A percentile compares a stretch with the other conserved stretches of the same genome.
Evolutionary conservation across 2,113 vertebrate species (phyloP).

Genomic region (Atherinomorus stipes): DNA sequence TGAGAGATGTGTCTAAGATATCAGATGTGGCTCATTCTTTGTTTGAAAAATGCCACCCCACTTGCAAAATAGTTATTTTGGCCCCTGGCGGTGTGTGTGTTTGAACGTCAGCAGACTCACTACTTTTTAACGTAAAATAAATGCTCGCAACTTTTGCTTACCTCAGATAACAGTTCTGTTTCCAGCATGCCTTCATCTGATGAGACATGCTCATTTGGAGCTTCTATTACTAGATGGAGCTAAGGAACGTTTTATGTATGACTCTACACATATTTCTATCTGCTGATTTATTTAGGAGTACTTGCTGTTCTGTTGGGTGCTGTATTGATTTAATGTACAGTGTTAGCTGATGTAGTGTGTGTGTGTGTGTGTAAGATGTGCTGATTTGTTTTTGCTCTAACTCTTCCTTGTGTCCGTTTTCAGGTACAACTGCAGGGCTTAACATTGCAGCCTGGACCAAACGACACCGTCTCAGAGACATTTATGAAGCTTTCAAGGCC

Average conservation of each 20-base stretch:
- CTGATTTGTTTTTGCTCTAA: not conserved
- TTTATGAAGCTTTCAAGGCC: slow-evolving; percentile 77
- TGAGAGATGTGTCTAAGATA: not conserved
- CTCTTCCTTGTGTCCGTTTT: slow-evolving; percentile 27
- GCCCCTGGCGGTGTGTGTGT: not conserved
- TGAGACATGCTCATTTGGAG: not conserved
- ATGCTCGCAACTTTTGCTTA: too few species aligned
- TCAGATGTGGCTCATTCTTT: not conserved
- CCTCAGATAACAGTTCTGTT: not conserved
- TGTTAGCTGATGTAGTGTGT: not conserved
- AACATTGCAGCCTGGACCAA: slow-evolving; percentile 59
- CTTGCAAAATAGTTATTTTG: not conserved
- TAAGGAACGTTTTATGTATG: not conserved
- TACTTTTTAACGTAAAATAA: not conserved
- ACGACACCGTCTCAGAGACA: slow-evolving; percentile 56
- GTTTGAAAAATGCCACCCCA: not conserved
- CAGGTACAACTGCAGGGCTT: slow-evolving; percentile 52
- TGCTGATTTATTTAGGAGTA: slow-evolving; percentile 15
- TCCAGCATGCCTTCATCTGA: not conserved
- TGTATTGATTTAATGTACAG: slow-evolving; percentile 45
- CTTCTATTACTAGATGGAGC: not conserved
- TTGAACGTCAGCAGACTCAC: not conserved
- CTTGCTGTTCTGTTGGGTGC: not conserved
- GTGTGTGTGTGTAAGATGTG: not conserved
- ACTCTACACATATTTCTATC: not conserved